A percentile compares a stretch with the other conserved stretches of the same genome.
Conservation (phyloP, 2,113 vertebrate genomes). For the Rousettus leschenaultii region DNA sequence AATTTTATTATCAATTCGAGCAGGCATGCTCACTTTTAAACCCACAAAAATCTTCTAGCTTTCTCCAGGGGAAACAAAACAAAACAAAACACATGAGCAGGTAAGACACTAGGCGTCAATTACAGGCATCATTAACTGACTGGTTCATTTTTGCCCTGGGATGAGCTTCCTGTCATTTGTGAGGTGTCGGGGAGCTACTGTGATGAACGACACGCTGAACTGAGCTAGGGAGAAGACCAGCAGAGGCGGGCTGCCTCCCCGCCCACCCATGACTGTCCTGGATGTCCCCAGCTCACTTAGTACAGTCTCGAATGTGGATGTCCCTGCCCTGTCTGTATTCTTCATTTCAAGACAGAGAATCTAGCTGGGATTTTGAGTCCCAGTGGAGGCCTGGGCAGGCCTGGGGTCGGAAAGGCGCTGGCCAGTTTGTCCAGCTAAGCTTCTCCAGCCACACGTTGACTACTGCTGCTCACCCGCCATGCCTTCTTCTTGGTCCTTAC, state of each 20-base stretch:
- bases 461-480: too few relatives aligned
- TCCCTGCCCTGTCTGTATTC: background rate
- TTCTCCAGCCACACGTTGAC: background rate
- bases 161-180: background rate
- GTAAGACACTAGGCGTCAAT: background rate
- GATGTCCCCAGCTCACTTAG: background rate
- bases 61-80: background rate
- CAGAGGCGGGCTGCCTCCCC: background rate
- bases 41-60: background rate
- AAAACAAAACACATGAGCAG: background rate
- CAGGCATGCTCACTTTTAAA: background rate
- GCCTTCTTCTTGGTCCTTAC: background rate
- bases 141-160: background rate
- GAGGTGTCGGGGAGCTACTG: background rate
- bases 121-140: background rate
- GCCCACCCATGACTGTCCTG: background rate
- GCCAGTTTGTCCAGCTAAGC: too few relatives aligned
- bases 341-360: background rate
- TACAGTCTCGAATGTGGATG: background rate
- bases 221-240: background rate
- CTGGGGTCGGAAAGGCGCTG: background rate
- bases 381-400: background rate
- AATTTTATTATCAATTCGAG: background rate
- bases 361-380: background rate
- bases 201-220: rapidly evolving